Base-by-base conservation (phyloP, 2,113 vertebrate genomes). In the Nipponia nippon region DNA sequence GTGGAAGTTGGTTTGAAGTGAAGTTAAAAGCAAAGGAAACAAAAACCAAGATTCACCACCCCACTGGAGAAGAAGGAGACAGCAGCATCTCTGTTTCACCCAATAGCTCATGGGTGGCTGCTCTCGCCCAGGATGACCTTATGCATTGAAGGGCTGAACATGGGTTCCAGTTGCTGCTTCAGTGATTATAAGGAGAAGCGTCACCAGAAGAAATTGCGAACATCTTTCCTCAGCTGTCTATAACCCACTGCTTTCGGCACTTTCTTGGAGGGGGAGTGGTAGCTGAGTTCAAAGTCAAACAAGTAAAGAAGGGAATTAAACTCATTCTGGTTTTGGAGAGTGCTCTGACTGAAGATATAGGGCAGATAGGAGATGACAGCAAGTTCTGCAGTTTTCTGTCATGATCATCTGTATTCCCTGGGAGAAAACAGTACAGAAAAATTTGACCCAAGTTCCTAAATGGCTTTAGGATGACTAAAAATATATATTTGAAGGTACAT, bases 11-110 rank as follows among this genome's bases (percentile, higher is more conserved):
- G 65, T 93, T 87, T 95, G 90, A 96, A 96, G 87, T 40, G 16
- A 94, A 91, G 34, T 91, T 94, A 90, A 93, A 96, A 96, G 49
- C 82, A 80, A 80, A 17, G 34, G 40, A 76, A 88, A 84, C 50
- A 72, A 96, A 72, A 22, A 1, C 5, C 52, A 80, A 23, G 47
- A 87, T 69, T 87, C 1, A 0, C n/a, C 53, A 85, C 61, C 58
- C 87, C 34, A n/a, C 70, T 79, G 58, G 61, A 95, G 56, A 71
- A 94, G 66, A 52, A 66, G 89, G 36, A 62, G 52, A 76, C 0
- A 6, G n/a, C 0, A 4, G 27, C 84, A 83, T 72, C 47, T 71
- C 70, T 38, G 34, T 83, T 95, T 96, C 40, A 55, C 66, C 61
- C 81, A 72, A 27, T 0, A 93, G 47, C 65, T 93, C 89, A 36